These are phyloP conservation scores for Drosophila bocqueti DNA, from an alignment of 1,140 invertebrate species.

Conservation along the genomic window DNA sequence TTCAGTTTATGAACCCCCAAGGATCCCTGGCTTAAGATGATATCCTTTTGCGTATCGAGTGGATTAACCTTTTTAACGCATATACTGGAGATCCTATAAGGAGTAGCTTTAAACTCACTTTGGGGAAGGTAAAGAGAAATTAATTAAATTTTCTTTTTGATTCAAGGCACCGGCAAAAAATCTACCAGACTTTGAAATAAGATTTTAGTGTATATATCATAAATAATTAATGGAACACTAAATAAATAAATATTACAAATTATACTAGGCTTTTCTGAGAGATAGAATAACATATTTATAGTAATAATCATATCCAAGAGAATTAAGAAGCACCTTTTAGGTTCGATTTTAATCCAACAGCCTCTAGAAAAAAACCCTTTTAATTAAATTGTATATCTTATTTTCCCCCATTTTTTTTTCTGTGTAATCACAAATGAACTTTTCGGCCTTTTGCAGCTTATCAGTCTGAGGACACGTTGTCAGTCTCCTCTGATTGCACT, in stretches of 20 bases:
- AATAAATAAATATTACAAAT: background rate
- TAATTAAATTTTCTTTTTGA: background rate
- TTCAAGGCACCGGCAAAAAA: background rate
- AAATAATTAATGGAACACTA: background rate
- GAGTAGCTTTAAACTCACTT: background rate
- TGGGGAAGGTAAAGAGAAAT: background rate
- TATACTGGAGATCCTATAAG: background rate
- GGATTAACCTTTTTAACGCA: constrained; percentile 33
- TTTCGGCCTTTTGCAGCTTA: constrained; percentile 35
- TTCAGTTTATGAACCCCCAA: constrained; percentile 32
- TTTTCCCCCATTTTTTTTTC: background rate
- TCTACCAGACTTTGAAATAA: too few species aligned
- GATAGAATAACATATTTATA: background rate
- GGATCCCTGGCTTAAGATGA: constrained; percentile 37
- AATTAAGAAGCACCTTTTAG: background rate
- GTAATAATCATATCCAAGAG: background rate
- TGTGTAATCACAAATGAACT: constrained; percentile 23
- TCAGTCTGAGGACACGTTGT: constrained; percentile 25
- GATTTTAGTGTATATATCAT: too few species aligned
- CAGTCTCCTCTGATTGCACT: constrained; percentile 49
- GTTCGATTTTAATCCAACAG: background rate
- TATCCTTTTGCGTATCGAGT: constrained; percentile 25
- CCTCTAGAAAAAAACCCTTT: background rate
- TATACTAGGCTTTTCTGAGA: background rate
- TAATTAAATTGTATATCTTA: accelerated